A percentile compares a stretch with the other conserved stretches of the same genome.
These are phyloP conservation scores for Trialeurodes vaporariorum DNA, from an alignment of 1,140 invertebrate species.

Conservation along the genomic window DNA sequence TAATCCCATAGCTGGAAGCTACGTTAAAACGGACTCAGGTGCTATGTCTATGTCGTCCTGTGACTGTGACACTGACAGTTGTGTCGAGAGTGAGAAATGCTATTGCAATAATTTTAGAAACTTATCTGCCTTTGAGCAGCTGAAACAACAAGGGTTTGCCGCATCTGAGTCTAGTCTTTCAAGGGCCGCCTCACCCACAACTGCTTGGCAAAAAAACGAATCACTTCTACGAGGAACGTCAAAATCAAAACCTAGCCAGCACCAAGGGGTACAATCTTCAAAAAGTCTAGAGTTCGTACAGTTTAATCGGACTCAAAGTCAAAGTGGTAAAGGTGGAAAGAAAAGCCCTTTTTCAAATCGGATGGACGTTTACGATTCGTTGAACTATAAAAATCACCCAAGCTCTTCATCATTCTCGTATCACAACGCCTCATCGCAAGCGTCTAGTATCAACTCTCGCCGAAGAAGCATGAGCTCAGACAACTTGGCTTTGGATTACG, in stretches of 20 bases:
- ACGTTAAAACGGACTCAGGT: too few relatives aligned
- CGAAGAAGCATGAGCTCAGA: conserved; percentile 37
- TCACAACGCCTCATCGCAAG: not conserved
- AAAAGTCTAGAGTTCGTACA: conserved; percentile 19
- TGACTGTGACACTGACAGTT: conserved; percentile 72
- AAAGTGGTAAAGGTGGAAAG: not conserved
- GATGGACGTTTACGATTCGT: not conserved
- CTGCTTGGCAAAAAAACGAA: conserved; percentile 29
- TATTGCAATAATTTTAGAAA: conserved; percentile 46
- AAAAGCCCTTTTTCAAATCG: not conserved
- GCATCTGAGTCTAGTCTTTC: conserved; percentile 39
- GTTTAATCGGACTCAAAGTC: not conserved
- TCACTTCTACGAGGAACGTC: not conserved
- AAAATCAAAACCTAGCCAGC: not conserved
- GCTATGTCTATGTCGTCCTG: conserved; percentile 32
- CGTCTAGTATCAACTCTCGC: conserved; percentile 6
- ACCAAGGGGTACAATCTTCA: conserved; percentile 11
- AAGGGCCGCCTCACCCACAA: conserved; percentile 25
- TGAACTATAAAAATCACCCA: not conserved
- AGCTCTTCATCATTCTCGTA: not conserved
- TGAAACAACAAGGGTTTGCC: conserved; percentile 41
- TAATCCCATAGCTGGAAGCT: not conserved
- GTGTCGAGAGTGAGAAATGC: conserved; percentile 76
- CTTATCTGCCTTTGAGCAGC: conserved; percentile 36
- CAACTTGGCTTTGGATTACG: conserved; percentile 57